Conservation (phyloP, 2,797 vertebrate species). For the Argya squamiceps region DNA sequence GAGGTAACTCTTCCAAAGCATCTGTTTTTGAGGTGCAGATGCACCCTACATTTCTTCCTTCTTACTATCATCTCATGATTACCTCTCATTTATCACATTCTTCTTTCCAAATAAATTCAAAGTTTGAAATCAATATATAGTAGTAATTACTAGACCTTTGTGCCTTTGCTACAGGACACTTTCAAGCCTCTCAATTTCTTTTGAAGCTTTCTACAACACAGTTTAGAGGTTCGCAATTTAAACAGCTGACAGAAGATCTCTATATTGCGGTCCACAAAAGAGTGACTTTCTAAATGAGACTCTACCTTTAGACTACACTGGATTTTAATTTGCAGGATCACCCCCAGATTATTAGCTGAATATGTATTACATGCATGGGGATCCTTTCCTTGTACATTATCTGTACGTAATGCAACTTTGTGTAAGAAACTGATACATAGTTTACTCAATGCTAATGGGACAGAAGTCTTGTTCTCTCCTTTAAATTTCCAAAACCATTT, state of each 20-base stretch:
- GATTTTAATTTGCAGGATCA: not conserved
- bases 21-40: not conserved
- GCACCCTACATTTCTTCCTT: not conserved
- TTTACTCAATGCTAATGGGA: not conserved
- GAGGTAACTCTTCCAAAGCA: not conserved
- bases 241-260: not conserved
- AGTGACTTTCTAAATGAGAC: not conserved
- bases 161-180: not conserved
- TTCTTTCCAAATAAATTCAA: not conserved
- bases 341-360: not conserved
- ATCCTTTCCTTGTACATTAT: not conserved
- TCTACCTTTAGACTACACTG: not conserved
- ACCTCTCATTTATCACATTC: not conserved
- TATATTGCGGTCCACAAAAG: not conserved
- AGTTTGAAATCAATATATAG: not conserved
- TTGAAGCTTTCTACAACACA: not conserved
- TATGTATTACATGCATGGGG: accelerated
- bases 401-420: not conserved
- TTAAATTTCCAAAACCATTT: not conserved
- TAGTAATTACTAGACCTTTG: not conserved
- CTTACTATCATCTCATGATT: not conserved
- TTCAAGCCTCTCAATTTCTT: not conserved
- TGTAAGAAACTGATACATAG: not conserved
- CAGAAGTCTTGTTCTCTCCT: not conserved
- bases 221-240: not conserved